These are phyloP conservation scores for Cheilosia soror DNA, from an alignment of 2,888 invertebrate species.

Conservation along the genomic window DNA sequence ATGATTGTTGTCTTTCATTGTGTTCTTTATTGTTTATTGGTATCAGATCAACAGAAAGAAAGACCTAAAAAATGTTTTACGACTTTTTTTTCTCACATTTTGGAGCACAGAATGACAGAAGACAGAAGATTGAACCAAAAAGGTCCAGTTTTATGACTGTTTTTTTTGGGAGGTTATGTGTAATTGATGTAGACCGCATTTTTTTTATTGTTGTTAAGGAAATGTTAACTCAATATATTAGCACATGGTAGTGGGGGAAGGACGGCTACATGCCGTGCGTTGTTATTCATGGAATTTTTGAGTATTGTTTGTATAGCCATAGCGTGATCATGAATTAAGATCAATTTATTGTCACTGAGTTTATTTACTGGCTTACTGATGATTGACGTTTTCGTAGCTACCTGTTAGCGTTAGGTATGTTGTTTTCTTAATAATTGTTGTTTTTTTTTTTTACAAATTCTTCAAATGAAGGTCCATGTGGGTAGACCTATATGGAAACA, in stretches of 20 bases:
- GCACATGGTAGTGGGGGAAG: neutral
- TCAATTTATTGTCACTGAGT: neutral
- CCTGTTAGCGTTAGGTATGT: constrained; percentile 3
- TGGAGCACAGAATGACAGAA: neutral
- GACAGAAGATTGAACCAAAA: constrained; percentile 8
- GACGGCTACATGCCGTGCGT: neutral
- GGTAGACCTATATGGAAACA: too few species aligned
- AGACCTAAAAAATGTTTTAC: constrained; percentile 36
- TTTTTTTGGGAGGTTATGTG: constrained; percentile 37
- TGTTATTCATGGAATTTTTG: constrained; percentile 59
- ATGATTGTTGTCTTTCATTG: constrained; percentile 34
- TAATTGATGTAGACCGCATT: constrained; percentile 53
- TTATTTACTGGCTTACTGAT: constrained; percentile 31
- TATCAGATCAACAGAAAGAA: constrained; percentile 14
- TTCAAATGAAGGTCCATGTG: too few species aligned
- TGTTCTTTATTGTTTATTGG: constrained; percentile 25
- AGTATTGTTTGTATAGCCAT: constrained; percentile 36
- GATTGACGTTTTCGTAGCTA: constrained; percentile 14
- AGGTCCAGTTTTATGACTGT: constrained; percentile 42
- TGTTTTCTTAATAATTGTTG: neutral
- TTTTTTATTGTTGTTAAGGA: constrained; percentile 4
- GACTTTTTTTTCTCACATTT: constrained; percentile 14
- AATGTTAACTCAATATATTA: constrained; percentile 22
- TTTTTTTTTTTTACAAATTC: too few species aligned
- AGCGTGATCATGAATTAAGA: constrained; percentile 24